These are phyloP conservation scores for Penaeus japonicus DNA, from an alignment of 1,140 invertebrate genomes.

Conservation along the genomic window DNA sequence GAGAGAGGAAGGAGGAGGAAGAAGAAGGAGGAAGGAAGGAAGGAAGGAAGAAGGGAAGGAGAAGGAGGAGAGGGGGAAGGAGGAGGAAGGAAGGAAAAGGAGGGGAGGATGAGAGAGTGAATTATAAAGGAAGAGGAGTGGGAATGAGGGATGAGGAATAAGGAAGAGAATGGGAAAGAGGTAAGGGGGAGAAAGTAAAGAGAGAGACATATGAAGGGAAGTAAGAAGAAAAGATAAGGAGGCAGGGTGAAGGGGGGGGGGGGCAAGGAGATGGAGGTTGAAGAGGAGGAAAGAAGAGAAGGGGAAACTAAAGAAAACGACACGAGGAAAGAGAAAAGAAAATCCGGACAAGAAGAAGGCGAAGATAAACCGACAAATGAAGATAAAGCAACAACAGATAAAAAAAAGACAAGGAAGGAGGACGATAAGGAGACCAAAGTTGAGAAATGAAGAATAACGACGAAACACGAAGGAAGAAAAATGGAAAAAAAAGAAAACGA, in stretches of 20 bases:
- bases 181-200: no score
- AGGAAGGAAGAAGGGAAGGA: not conserved
- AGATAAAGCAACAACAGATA: not conserved
- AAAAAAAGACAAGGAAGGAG: not conserved
- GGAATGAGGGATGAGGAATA: no score
- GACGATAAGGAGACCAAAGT: not conserved
- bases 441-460: not conserved
- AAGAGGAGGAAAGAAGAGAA: not conserved
- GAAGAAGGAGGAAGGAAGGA: not conserved
- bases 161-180: no score
- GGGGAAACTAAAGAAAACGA: not conserved
- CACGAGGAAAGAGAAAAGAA: not conserved
- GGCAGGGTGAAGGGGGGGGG: no score
- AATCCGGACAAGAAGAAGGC: not conserved
- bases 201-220: no score
- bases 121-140: not conserved
- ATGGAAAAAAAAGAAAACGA: no score
- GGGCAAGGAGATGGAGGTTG: not conserved
- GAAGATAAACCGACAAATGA: not conserved
- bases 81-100: not conserved
- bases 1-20: not conserved
- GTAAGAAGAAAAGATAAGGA: no score
- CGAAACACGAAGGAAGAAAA: not conserved
- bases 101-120: not conserved
- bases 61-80: not conserved